Evolutionary conservation across 2,797 vertebrate species (phyloP).

Genomic region (Clarias fuscus): DNA sequence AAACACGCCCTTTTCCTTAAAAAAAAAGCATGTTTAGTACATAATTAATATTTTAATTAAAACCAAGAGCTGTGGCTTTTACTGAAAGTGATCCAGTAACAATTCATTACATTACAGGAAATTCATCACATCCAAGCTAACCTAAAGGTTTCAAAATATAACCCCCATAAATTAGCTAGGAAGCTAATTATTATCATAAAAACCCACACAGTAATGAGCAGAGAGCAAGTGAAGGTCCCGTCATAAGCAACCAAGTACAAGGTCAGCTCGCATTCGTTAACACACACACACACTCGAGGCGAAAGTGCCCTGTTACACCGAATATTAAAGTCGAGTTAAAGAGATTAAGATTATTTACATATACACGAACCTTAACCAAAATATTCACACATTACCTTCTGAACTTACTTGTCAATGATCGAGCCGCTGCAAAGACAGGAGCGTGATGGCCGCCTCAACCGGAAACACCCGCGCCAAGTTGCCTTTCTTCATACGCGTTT

Average conservation of each 20-base stretch:
- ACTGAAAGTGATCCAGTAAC: neutral
- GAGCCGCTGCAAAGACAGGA: slow-evolving; percentile 46
- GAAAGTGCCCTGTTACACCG: neutral
- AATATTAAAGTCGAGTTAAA: neutral
- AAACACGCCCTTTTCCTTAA: neutral
- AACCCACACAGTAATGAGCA: neutral
- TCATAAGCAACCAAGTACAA: slow-evolving; percentile 36
- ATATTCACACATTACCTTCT: too few species aligned
- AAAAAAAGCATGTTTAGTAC: neutral
- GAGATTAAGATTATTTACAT: neutral
- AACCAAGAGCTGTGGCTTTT: neutral
- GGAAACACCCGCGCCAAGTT: slow-evolving; percentile 33
- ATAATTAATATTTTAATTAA: neutral
- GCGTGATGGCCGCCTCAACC: slow-evolving; percentile 46
- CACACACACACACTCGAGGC: neutral
- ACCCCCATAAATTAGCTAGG: too few species aligned
- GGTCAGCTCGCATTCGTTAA: slow-evolving; percentile 31
- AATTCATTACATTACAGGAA: neutral
- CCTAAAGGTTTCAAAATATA: neutral
- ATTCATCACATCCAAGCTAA: neutral
- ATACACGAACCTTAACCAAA: neutral
- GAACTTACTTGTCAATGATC: slow-evolving; percentile 36
- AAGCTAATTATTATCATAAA: neutral
- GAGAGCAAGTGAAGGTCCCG: slow-evolving; percentile 8
- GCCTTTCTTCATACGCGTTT: neutral